Evolutionary conservation across 2,113 vertebrate genomes (phyloP).

Genomic region (Microcebus lehilahytsara): DNA sequence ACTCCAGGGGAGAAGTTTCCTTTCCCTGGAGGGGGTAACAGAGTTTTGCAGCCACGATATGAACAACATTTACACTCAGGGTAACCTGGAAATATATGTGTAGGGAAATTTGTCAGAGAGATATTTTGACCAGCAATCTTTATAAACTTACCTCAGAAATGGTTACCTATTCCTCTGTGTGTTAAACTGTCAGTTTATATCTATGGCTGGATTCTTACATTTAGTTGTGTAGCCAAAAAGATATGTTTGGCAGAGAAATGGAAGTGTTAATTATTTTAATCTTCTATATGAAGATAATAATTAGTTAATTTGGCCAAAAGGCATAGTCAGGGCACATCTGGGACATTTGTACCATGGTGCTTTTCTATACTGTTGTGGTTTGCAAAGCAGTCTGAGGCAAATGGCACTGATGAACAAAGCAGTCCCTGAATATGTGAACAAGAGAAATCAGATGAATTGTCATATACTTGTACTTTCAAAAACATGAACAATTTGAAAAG

Average conservation of each 20-base stretch:
- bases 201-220: not conserved
- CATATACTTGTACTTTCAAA: not conserved
- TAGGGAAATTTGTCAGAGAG: not conserved
- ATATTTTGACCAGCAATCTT: not conserved
- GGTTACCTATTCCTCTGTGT: not conserved
- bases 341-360: not conserved
- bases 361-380: not conserved
- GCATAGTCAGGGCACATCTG: not conserved
- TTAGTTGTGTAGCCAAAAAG: not conserved
- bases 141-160: not conserved
- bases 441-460: not conserved
- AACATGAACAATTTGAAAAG: not conserved
- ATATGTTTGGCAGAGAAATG: not conserved
- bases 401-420: not conserved
- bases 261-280: not conserved
- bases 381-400: slow-evolving; percentile 21
- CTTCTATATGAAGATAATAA: not conserved
- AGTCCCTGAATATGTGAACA: not conserved
- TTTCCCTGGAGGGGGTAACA: not conserved
- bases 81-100: not conserved
- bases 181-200: not conserved
- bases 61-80: not conserved
- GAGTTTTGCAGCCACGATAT: not conserved
- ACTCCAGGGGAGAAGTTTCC: not conserved
- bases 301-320: slow-evolving; percentile 14